Conservation (phyloP, 2,113 vertebrate genomes). For the Chlorodrepanis virens region DNA sequence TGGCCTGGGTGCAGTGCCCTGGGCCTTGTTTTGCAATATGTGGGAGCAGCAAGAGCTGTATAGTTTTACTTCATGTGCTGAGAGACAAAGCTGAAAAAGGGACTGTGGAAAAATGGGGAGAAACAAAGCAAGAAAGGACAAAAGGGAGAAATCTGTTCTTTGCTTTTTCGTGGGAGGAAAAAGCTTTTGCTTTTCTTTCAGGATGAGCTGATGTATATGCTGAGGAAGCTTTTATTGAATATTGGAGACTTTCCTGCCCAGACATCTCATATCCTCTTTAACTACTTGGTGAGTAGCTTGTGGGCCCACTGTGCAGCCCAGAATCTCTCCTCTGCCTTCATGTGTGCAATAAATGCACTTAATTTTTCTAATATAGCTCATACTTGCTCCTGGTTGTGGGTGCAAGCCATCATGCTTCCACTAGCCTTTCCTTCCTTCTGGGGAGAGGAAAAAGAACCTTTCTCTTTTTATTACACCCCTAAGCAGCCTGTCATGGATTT, state of each 20-base stretch:
- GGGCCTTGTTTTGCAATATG: background rate
- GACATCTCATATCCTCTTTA: slow-evolving; percentile 98
- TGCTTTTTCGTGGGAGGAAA: background rate
- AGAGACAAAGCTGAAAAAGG: background rate
- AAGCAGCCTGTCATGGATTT: background rate
- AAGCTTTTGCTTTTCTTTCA: slow-evolving; percentile 56
- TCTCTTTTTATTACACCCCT: background rate
- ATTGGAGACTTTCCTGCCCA: slow-evolving; percentile 97
- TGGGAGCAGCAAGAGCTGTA: background rate
- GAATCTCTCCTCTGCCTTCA: background rate
- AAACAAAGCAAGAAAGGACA: background rate
- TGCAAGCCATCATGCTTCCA: background rate
- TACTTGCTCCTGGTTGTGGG: background rate
- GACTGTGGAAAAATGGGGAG: background rate
- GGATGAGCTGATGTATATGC: slow-evolving; percentile 98
- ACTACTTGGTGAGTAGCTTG: slow-evolving; percentile 88
- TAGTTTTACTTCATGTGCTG: background rate
- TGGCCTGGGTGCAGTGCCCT: background rate
- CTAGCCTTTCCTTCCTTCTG: background rate
- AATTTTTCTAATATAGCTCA: background rate
- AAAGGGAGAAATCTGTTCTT: background rate
- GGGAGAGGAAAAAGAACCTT: background rate
- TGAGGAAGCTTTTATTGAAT: slow-evolving; percentile 94
- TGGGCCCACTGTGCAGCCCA: background rate
- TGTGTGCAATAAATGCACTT: background rate